Percentiles rank a stretch among this genome's conserved stretches.
Conservation (phyloP, 2,113 vertebrate species). For the Hemicordylus capensis region DNA sequence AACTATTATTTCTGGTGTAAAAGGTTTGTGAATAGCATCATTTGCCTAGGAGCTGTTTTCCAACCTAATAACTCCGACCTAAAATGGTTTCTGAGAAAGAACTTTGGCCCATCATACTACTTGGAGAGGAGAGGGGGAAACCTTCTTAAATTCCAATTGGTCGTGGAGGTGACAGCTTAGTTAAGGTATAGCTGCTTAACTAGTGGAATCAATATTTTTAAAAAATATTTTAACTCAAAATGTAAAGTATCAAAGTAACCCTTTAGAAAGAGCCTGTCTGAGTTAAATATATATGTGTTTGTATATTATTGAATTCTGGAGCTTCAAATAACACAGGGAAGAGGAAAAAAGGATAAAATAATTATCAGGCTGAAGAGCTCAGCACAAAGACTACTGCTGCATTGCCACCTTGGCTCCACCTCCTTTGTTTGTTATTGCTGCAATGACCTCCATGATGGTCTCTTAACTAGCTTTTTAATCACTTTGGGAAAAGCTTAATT, state of each 20-base stretch:
- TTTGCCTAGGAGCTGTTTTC: conserved; percentile 81
- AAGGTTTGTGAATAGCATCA: conserved; percentile 77
- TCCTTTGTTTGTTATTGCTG: too few relatives aligned
- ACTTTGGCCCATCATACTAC: conserved; percentile 61
- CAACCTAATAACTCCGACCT: conserved; percentile 79
- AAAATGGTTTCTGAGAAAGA: conserved; percentile 70
- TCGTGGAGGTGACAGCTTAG: conserved; percentile 54
- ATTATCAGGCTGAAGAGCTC: too few relatives aligned
- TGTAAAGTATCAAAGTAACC: conserved; percentile 36
- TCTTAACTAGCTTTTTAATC: conserved; percentile 56
- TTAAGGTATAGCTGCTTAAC: conserved; percentile 57
- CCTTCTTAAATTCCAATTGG: conserved; percentile 47
- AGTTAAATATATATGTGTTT: neutral
- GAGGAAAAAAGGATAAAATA: too few relatives aligned
- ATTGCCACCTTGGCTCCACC: too few relatives aligned
- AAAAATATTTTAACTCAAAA: conserved; percentile 47
- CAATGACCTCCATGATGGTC: conserved; percentile 36
- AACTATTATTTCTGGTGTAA: conserved; percentile 80
- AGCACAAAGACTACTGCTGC: too few relatives aligned
- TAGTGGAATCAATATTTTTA: conserved; percentile 49
- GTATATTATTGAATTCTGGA: too few relatives aligned
- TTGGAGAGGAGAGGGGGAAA: conserved; percentile 47
- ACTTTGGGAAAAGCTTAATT: neutral
- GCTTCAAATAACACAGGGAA: too few relatives aligned
- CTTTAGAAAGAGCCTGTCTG: conserved; percentile 42